These are phyloP conservation scores for Psilopsiagon aymara DNA, from an alignment of 2,113 vertebrate species.

Conservation along the genomic window DNA sequence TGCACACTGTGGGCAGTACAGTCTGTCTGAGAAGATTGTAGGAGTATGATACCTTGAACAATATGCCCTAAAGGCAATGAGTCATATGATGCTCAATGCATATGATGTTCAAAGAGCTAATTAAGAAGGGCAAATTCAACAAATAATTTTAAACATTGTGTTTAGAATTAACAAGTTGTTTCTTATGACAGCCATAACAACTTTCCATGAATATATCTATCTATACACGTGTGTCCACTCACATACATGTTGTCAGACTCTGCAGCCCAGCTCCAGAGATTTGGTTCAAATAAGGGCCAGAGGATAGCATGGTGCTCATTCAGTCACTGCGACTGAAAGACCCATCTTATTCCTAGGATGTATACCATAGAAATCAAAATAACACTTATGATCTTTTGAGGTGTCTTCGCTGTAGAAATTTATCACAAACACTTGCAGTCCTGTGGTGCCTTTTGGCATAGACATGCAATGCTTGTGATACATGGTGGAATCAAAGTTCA, in stretches of 20 bases:
- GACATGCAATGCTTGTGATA: not conserved
- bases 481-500: not conserved
- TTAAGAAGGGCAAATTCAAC: not conserved
- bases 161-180: not conserved
- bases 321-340: not conserved
- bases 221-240: not conserved
- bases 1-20: not conserved
- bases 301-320: not conserved
- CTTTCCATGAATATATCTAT: not conserved
- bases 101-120: not conserved
- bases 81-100: not conserved
- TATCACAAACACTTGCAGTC: not conserved
- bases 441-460: not conserved
- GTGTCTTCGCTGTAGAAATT: not conserved
- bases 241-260: not conserved
- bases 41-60: not conserved
- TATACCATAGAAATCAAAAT: not conserved
- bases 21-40: not conserved
- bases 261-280: not conserved
- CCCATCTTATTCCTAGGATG: not conserved
- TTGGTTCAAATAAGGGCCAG: not conserved
- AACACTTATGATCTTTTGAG: not conserved
- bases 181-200: not conserved
- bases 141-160: not conserved
- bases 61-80: not conserved